Evolutionary conservation across 2,888 invertebrate species (phyloP), one percentile per base, ranked within the genome.

Genomic region (Amphipoea lucens): DNA sequence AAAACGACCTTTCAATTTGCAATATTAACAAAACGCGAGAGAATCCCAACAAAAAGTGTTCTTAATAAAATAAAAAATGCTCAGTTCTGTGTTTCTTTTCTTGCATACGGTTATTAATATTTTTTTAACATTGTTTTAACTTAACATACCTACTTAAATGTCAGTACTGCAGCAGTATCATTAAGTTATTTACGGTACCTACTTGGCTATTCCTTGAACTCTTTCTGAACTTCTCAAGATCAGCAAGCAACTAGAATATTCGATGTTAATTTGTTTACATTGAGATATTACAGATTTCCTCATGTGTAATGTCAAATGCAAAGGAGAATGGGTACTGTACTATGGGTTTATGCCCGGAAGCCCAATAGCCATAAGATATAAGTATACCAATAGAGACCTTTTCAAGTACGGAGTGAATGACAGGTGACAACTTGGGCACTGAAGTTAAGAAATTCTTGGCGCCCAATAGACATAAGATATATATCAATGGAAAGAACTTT

Each of bases 181-280:
- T 63, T 51, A 45, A 73, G 29, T 62, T 65, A 79, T 69, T 40
- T 66, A 79, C 60, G n/a, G n/a, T 17, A 42, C 29, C 29, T 29
- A 29, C n/a, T 40, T 57, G 40, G 6, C 60, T 14, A 4, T 78
- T 70, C 82, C 79, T 70, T 82, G 60, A 84, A 78, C 84, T 78
- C 51, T 83, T 54, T 54, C 40, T 83, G 84, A 79, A 83, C 72
- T 82, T 60, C 40, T 68, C 77, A 84, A 83, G 69, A 84, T 84
- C 84, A 84, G 51, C 45, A 69, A 69, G 14, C 7, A 73, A 69
- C 60, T 83, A 83, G 72, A 73, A 73, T 45, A 60, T 73, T 65
- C 72, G 45, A 73, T 69, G 40, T 71, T 76, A 62, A 71, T 82
- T 82, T 45, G 20, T 82, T 60, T n/a, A 82, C 11, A 62, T 76